Evolutionary conservation across 2,797 vertebrate genomes (phyloP), one percentile per base, ranked within the genome.

Genomic region (Coregonus sp.): DNA sequence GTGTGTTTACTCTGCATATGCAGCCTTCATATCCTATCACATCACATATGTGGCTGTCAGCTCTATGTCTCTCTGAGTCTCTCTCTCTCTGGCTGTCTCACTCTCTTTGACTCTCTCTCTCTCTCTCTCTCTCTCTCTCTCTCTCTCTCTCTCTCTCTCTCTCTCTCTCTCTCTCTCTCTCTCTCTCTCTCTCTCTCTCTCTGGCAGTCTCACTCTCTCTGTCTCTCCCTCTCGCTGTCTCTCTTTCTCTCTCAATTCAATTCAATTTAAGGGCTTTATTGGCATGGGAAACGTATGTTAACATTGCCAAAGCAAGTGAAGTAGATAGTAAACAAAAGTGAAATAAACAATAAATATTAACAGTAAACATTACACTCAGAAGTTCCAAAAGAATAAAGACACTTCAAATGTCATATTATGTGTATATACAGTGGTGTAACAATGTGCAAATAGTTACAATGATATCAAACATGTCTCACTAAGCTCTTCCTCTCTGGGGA

Each of bases 1-100:
- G 79, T 75, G 69, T 73, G 73, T 85, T 14, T 82, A 73, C 69
- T 82, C 77, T 85, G 80, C 78, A 86, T 80, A 83, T 82, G 77
- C 78, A 83, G 80, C 73, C 73, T 65, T 81, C 79, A 83, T 77
- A 73, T 89, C 83, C 31, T 77, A 87, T 82, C 65, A 31, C 65
- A 73, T 82, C 77, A 76, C 78, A 12, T 51, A 5, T 5, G 11
- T 25, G 37, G 18, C 12, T 16, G 35, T 70, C 68, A 66, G 65
- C 14, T 75, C 73, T 33, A 9, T 40, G 37, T 40, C 37, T 40
- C 37, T 40, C 35, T 35, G 35, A 35, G 4, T 35, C 37, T 0
- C 40, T 40, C 40, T 40, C 7, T 40, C 40, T 40, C 37, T 9
- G 25, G 25, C 25, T 25, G 25, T 25, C 25, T 25, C 25, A 25